Evolutionary conservation across 2,888 invertebrate species (phyloP).

Genomic region (Electrophaes corylata): DNA sequence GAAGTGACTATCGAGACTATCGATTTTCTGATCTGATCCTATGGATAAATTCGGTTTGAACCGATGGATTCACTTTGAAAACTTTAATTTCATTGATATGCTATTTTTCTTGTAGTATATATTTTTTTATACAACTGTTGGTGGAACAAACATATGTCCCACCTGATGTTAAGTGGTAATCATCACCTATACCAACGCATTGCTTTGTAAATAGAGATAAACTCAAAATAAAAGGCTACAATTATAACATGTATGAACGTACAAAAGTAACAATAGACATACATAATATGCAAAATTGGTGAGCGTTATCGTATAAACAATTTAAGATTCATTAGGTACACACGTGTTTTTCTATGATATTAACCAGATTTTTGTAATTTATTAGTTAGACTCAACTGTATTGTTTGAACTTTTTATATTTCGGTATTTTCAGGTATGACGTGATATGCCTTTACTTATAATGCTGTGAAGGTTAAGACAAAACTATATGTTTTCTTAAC

Average conservation of each 20-base stretch:
- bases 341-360: constrained; percentile 62
- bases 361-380: constrained; percentile 74
- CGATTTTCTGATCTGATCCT: no score
- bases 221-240: neutral
- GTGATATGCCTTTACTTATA: constrained; percentile 5
- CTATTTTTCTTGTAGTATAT: no score
- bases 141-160: no score
- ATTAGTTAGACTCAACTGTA: constrained; percentile 56
- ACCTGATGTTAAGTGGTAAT: no score
- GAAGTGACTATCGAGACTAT: no score
- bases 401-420: constrained; percentile 55
- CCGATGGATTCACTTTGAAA: no score
- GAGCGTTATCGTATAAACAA: constrained; percentile 46
- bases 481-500: constrained; percentile 1
- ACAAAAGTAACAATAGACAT: constrained; percentile 38
- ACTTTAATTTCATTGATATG: no score
- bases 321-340: constrained; percentile 59
- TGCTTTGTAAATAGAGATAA: neutral
- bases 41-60: no score
- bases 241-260: neutral
- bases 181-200: no score
- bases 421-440: constrained; percentile 14
- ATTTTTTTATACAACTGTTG: no score
- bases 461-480: constrained; percentile 8
- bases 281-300: constrained; percentile 37